Evolutionary conservation across 2,113 vertebrate species (phyloP).

Genomic region (Microtus montanus): DNA sequence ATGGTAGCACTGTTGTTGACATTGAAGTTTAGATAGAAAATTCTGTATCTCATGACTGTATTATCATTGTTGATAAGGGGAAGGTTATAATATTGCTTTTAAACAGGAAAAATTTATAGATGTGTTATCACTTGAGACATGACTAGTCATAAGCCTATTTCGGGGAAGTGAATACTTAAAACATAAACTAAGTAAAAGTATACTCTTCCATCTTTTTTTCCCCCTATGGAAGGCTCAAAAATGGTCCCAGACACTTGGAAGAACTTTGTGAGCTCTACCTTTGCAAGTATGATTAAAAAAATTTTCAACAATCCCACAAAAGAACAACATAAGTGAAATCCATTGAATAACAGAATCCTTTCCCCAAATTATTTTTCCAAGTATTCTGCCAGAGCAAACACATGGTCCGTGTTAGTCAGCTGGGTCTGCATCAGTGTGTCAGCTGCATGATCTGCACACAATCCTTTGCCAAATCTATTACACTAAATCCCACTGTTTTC

Average conservation of each 20-base stretch:
- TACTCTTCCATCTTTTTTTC: conserved; percentile 21
- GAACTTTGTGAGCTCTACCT: conserved; percentile 82
- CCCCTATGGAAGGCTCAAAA: conserved; percentile 63
- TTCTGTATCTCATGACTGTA: background rate
- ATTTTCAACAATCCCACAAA: conserved; percentile 66
- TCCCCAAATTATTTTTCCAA: conserved; percentile 89
- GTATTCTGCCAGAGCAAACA: conserved; percentile 88
- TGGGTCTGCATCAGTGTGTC: conserved; percentile 81
- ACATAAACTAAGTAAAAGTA: conserved; percentile 69
- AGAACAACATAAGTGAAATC: conserved; percentile 82
- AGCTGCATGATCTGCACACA: conserved; percentile 83
- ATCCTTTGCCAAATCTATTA: conserved; percentile 86
- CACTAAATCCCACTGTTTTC: conserved; percentile 88
- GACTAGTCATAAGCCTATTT: conserved; percentile 54
- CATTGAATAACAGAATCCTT: conserved; percentile 84
- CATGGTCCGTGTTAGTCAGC: conserved; percentile 87
- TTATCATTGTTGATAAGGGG: conserved; percentile 29
- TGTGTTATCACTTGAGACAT: conserved; percentile 12
- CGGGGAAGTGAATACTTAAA: conserved; percentile 64
- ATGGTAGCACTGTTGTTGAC: background rate
- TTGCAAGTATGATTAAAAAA: conserved; percentile 82
- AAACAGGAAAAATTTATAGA: conserved; percentile 55
- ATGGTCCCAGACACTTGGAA: conserved; percentile 79
- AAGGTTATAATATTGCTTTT: conserved; percentile 42
- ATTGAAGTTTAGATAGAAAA: conserved; percentile 52